phyloP scores from a whole-genome alignment of 2,797 vertebrate genomes.

The Botia kubotai region DNA sequence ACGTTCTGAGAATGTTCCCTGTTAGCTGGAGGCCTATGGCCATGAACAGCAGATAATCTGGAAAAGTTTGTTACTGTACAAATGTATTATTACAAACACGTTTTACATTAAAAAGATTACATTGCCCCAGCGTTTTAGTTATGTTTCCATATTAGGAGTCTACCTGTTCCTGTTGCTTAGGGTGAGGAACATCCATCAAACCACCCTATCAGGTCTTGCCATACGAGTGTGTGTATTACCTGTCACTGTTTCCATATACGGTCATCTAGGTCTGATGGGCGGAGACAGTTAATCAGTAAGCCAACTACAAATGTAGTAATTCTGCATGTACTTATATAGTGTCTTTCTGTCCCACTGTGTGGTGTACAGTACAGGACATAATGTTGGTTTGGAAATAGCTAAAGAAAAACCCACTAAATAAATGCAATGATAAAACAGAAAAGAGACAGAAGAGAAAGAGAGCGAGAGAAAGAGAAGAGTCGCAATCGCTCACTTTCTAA shows the following conservation, averaged over 20 bases:
- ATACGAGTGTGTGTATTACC: slow-evolving; percentile 56
- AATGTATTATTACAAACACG: too few species aligned
- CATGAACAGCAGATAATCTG: not conserved
- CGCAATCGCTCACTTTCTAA: slow-evolving; percentile 19
- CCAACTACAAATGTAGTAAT: slow-evolving; percentile 61
- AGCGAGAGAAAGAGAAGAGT: not conserved
- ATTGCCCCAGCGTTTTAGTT: slow-evolving; percentile 9
- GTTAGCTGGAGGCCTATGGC: too few species aligned
- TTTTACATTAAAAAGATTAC: too few species aligned
- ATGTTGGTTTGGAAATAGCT: not conserved
- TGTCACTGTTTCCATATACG: slow-evolving; percentile 76
- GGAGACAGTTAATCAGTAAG: slow-evolving; percentile 48
- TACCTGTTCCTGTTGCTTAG: slow-evolving; percentile 63
- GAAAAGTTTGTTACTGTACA: not conserved
- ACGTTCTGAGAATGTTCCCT: too few species aligned
- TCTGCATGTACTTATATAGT: slow-evolving; percentile 56
- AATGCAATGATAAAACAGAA: not conserved
- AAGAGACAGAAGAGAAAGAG: not conserved
- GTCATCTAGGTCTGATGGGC: slow-evolving; percentile 54
- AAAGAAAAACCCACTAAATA: slow-evolving; percentile 18
- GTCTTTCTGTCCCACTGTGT: not conserved
- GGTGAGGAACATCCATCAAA: slow-evolving; percentile 52
- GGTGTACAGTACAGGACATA: not conserved
- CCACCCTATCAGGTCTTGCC: slow-evolving; percentile 22
- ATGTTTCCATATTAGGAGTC: slow-evolving; percentile 52